Evolutionary conservation across 2,888 invertebrate species (phyloP).

Genomic region (Lepidonotus clava): DNA sequence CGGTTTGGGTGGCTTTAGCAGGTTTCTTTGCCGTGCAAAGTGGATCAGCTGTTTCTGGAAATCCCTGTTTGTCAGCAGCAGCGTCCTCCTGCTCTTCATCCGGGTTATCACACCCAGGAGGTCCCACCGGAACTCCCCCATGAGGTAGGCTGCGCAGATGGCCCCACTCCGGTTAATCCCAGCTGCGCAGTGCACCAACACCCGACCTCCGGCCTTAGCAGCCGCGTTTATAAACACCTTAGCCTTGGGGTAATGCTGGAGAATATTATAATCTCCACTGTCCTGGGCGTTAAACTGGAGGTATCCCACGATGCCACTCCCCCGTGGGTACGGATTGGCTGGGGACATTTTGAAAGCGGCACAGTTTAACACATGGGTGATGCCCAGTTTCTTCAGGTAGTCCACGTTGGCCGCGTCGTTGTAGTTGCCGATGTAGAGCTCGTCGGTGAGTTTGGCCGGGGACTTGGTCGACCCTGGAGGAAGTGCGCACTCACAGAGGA

Average conservation of each 20-base stretch:
- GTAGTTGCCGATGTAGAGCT: slow-evolving; percentile 31
- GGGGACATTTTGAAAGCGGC: slow-evolving; percentile 26
- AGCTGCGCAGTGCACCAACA: slow-evolving; percentile 48
- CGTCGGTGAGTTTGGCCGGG: slow-evolving; percentile 28
- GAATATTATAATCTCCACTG: slow-evolving; percentile 35
- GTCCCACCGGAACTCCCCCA: slow-evolving; percentile 19
- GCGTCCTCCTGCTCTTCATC: slow-evolving; percentile 2
- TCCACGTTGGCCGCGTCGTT: slow-evolving; percentile 35
- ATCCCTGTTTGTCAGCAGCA: slow-evolving; percentile 18
- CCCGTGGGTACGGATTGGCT: neutral
- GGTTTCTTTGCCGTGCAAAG: slow-evolving; percentile 34
- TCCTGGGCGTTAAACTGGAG: slow-evolving; percentile 47
- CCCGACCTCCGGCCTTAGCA: neutral
- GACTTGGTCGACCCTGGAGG: neutral
- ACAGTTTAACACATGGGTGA: slow-evolving; percentile 56
- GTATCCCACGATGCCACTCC: neutral
- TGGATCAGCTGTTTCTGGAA: slow-evolving; percentile 28
- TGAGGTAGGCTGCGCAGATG: slow-evolving; percentile 52
- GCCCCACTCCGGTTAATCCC: slow-evolving; percentile 54
- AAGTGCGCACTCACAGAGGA: neutral
- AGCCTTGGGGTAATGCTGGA: slow-evolving; percentile 48
- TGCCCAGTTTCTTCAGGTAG: slow-evolving; percentile 6
- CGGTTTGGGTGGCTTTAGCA: slow-evolving; percentile 3
- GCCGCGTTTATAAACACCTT: slow-evolving; percentile 35
- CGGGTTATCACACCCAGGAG: neutral